Evolutionary conservation across 2,113 vertebrate species (phyloP).

Genomic region (Phalacrocorax brasilianus): DNA sequence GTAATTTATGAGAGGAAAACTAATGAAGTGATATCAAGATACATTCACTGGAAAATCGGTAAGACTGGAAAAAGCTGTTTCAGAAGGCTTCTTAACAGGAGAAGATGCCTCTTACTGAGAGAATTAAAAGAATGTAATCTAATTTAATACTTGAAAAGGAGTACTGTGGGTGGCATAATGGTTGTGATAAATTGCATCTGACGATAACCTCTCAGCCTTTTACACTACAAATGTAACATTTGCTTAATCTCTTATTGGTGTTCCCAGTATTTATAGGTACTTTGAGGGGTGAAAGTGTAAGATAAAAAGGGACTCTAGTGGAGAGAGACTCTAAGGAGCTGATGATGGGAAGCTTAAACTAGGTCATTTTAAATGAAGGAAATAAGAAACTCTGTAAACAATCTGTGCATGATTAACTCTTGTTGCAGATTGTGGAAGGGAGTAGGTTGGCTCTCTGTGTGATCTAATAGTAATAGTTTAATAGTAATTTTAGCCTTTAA

Average conservation of each 20-base stretch:
- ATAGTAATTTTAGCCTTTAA: not conserved
- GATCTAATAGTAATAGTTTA: not conserved
- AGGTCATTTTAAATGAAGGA: not conserved
- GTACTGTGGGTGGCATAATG: not conserved
- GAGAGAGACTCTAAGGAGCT: not conserved
- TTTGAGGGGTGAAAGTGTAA: not conserved
- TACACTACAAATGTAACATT: not conserved
- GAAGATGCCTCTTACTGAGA: not conserved
- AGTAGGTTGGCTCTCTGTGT: not conserved
- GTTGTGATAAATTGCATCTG: not conserved
- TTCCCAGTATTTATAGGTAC: not conserved
- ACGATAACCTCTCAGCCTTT: not conserved
- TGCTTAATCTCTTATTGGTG: not conserved
- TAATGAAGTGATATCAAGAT: not conserved
- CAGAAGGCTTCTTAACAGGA: not conserved
- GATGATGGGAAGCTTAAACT: not conserved
- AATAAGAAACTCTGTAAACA: not conserved
- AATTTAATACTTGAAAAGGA: not conserved
- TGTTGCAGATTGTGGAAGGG: not conserved
- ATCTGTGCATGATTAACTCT: not conserved
- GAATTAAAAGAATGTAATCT: not conserved
- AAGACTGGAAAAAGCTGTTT: not conserved
- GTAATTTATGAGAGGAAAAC: not conserved
- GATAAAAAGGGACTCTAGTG: not conserved
- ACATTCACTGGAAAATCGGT: not conserved